phyloP scores from a whole-genome alignment of 2,888 invertebrate genomes.

The Ophonus ardosiacus region DNA sequence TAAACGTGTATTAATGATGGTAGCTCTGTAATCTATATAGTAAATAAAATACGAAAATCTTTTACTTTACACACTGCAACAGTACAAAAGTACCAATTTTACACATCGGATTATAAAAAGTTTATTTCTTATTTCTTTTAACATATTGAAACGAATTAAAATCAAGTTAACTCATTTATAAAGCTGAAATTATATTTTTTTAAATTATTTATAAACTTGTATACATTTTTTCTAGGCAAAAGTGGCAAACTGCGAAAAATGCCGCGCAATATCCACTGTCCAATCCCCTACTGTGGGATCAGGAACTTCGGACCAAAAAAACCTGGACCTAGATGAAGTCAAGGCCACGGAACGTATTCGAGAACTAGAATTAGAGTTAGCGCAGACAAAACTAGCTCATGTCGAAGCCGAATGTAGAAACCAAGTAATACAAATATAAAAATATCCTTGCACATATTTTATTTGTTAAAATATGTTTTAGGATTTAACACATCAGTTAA shows the following conservation, averaged over 20 bases:
- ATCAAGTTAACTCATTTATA: too few species aligned
- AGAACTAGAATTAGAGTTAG: constrained; percentile 95
- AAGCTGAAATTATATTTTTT: neutral
- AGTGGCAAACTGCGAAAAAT: constrained; percentile 78
- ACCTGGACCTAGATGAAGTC: constrained; percentile 70
- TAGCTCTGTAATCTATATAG: too few species aligned
- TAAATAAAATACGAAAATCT: too few species aligned
- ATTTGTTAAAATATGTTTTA: constrained; percentile 70
- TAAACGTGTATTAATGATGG: too few species aligned
- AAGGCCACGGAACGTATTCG: constrained; percentile 84
- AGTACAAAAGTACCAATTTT: too few species aligned
- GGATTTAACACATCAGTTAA: constrained; percentile 94
- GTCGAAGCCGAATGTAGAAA: constrained; percentile 98
- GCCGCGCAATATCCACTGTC: constrained; percentile 68
- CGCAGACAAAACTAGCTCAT: constrained; percentile 96
- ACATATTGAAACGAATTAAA: too few species aligned
- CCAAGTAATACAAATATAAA: constrained; percentile 80
- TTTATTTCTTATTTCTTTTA: too few species aligned
- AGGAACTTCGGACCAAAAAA: constrained; percentile 22
- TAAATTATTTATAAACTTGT: neutral
- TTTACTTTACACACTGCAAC: too few species aligned
- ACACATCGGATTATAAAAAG: too few species aligned
- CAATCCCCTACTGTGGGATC: constrained; percentile 60
- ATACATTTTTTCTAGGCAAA: constrained; percentile 74
- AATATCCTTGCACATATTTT: neutral